Evolutionary conservation across 1,140 invertebrate genomes (phyloP), one percentile per base, ranked within the genome.

Genomic region (Ooceraea biroi): DNA sequence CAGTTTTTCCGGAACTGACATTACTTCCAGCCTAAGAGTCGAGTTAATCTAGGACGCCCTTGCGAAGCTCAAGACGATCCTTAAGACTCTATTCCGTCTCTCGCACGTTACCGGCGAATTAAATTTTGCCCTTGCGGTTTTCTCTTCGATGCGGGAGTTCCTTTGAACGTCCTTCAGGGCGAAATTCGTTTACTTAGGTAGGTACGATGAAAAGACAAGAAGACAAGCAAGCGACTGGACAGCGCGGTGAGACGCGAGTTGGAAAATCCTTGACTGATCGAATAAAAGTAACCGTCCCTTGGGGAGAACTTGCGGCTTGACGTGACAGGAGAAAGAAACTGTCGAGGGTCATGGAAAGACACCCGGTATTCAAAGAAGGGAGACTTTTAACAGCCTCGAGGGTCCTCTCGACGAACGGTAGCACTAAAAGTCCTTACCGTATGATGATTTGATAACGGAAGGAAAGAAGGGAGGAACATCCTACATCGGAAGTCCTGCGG

Each of bases 171-270:
- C n/a, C 10, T 63, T 69, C 69, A 46, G n/a, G 36, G 12, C 10
- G 25, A 80, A 85, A 85, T 80, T 85, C 85, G 73, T 85, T 86
- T 78, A 71, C 55, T 66, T 78, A 50, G 19, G 44, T 12, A 17
- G 50, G 44, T 36, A 46, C 25, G 71, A 76, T 61, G 55, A 83
- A 66, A 66, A 61, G 71, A 22, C 50, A 27, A 71, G 36, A 7
- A 36, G 41, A 52, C 55, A 71, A 48, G 60, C 73, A 52, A 50
- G 69, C 63, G 82, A 71, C 48, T 66, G 22, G 73, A 74, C 25
- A 14, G 10, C 22, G 61, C 44, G n/a, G 19, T 14, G 50, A 58
- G 55, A 48, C 25, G 30, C 57, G 25, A 69, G 27, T 36, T 58
- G 50, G 50, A 83, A 85, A 85, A 85, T 48, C 57, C 55, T 76